Evolutionary conservation across 1,140 invertebrate genomes (phyloP).

Genomic region (Papilio glaucus): DNA sequence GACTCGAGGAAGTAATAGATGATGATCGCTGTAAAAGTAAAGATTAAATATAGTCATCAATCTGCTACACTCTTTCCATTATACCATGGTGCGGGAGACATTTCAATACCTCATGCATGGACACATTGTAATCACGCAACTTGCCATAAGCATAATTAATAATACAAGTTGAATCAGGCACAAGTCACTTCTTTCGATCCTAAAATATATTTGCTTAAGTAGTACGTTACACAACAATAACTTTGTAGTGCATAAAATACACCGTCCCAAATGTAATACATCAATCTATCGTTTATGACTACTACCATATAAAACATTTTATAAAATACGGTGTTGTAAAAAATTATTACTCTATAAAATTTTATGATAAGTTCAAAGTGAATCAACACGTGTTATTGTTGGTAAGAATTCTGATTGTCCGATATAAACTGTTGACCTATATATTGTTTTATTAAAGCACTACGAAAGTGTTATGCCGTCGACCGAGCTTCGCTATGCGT

Average conservation of each 20-base stretch:
- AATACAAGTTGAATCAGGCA: no score
- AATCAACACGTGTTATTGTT: neutral
- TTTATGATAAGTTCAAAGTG: neutral
- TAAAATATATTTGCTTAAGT: no score
- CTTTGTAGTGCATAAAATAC: neutral
- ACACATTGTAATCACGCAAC: no score
- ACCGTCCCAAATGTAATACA: no score
- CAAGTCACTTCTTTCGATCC: no score
- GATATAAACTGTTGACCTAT: constrained; percentile 20
- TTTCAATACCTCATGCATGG: neutral
- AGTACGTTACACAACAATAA: no score
- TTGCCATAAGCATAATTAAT: no score
- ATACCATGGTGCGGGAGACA: neutral
- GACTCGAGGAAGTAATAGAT: constrained; percentile 87
- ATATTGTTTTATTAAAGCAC: constrained; percentile 11
- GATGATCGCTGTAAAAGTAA: constrained; percentile 82
- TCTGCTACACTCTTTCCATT: neutral
- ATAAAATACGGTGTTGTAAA: neutral
- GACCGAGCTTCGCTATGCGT: neutral
- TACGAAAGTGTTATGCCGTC: neutral
- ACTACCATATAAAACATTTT: neutral
- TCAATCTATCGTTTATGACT: constrained; percentile 13
- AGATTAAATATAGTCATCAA: neutral
- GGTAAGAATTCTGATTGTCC: constrained; percentile 21
- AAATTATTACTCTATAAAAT: constrained; percentile 5